These are phyloP conservation scores for Paradoxurus hermaphroditus DNA, from an alignment of 2,113 vertebrate genomes.

Conservation along the genomic window DNA sequence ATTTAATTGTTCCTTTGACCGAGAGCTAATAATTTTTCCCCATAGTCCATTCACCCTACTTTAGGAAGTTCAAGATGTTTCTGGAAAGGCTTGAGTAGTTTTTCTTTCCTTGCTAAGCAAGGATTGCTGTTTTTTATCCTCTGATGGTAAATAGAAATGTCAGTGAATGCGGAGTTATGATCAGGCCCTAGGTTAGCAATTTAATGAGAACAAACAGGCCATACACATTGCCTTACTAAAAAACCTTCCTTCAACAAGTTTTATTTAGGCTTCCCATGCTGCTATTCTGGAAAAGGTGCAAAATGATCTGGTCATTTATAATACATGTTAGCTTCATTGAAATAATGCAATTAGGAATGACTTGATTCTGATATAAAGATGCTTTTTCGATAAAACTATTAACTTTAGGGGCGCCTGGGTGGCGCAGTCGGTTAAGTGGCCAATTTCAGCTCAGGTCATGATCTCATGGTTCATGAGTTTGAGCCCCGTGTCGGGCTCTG, in stretches of 20 bases:
- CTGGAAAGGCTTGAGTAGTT: neutral
- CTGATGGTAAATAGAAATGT: neutral
- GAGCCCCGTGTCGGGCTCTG: no score
- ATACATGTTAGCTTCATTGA: neutral
- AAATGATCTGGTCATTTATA: neutral
- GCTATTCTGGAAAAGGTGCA: neutral
- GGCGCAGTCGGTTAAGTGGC: no score
- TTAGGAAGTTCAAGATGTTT: neutral
- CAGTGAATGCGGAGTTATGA: neutral
- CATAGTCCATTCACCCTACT: neutral
- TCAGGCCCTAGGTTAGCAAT: neutral
- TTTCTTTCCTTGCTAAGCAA: neutral
- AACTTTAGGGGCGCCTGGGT: no score
- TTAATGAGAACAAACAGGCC: neutral
- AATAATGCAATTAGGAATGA: neutral
- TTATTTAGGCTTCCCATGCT: neutral
- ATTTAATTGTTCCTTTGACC: constrained; percentile 28
- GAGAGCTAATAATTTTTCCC: constrained; percentile 16
- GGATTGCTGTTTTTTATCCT: neutral
- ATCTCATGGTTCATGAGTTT: no score
- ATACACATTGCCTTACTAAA: neutral
- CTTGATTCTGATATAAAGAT: neutral
- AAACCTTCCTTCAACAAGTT: neutral
- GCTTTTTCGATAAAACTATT: neutral
- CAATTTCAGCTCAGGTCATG: no score